Conservation (phyloP, 2,888 invertebrate genomes). For the Cistogaster globosa region DNA sequence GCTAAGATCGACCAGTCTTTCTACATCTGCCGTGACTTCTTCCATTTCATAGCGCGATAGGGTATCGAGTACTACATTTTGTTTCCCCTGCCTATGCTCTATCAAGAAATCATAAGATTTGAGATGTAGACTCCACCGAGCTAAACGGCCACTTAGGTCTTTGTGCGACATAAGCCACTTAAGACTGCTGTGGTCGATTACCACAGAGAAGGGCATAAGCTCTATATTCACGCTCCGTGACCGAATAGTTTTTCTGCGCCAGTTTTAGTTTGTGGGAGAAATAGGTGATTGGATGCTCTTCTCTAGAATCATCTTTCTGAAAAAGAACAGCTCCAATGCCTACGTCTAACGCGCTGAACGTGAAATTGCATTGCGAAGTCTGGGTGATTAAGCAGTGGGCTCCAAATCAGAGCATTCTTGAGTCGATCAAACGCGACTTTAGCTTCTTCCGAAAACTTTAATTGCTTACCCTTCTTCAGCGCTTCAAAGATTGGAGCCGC, state of each 20-base stretch:
- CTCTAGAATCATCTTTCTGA: slow-evolving; percentile 8
- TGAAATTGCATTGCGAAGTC: not conserved
- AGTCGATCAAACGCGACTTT: slow-evolving; percentile 4
- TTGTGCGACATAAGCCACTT: slow-evolving; percentile 1
- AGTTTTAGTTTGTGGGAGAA: not conserved
- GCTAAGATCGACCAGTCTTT: not conserved
- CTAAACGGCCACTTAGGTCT: not conserved
- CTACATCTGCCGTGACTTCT: not conserved
- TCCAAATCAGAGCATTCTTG: slow-evolving; percentile 10
- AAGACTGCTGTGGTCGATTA: not conserved
- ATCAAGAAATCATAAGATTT: not conserved
- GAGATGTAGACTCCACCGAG: not conserved
- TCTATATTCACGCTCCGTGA: slow-evolving; percentile 1
- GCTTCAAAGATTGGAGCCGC: not conserved
- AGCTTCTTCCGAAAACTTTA: not conserved
- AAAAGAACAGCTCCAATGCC: slow-evolving; percentile 21
- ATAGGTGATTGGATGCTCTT: slow-evolving; percentile 9
- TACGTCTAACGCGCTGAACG: slow-evolving; percentile 1
- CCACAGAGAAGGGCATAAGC: not conserved
- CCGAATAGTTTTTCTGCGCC: not conserved
- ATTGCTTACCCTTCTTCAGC: not conserved
- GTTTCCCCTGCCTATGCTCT: not conserved
- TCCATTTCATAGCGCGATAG: slow-evolving; percentile 6
- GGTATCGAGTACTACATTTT: slow-evolving; percentile 4
- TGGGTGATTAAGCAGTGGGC: not conserved